Evolutionary conservation across 2,113 vertebrate species (phyloP).

Genomic region (Platanista minor): DNA sequence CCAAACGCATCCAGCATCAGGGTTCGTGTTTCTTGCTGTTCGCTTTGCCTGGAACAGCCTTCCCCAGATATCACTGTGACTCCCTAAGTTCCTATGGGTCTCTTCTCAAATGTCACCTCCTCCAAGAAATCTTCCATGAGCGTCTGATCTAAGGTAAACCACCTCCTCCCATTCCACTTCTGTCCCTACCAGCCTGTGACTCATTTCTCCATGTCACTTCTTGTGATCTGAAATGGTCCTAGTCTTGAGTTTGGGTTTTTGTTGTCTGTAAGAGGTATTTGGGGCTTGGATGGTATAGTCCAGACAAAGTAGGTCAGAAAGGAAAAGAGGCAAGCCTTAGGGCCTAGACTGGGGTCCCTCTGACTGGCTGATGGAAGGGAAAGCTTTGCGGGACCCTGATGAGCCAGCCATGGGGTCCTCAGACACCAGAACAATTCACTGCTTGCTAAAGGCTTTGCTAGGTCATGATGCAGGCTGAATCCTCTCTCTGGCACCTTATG

Average conservation of each 20-base stretch:
- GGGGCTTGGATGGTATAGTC: background rate
- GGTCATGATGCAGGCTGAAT: background rate
- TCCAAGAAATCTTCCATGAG: background rate
- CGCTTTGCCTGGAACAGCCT: background rate
- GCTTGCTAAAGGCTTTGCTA: background rate
- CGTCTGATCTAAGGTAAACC: background rate
- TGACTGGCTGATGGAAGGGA: background rate
- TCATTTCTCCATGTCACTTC: background rate
- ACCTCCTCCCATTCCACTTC: background rate
- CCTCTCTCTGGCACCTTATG: background rate
- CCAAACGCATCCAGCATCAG: background rate
- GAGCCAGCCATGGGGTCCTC: background rate
- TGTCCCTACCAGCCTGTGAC: background rate
- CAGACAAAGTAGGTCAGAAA: background rate
- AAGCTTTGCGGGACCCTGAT: background rate
- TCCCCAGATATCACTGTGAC: background rate
- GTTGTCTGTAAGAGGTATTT: background rate
- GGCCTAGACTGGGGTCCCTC: background rate
- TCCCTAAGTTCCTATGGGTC: rapidly evolving
- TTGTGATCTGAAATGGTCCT: background rate
- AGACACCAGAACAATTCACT: background rate
- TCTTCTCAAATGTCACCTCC: background rate
- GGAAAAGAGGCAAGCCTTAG: no score
- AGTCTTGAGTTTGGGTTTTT: background rate
- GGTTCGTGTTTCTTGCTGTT: background rate